These are phyloP conservation scores for Ryuthela nishihirai DNA, from an alignment of 2,888 invertebrate genomes.

Conservation along the genomic window DNA sequence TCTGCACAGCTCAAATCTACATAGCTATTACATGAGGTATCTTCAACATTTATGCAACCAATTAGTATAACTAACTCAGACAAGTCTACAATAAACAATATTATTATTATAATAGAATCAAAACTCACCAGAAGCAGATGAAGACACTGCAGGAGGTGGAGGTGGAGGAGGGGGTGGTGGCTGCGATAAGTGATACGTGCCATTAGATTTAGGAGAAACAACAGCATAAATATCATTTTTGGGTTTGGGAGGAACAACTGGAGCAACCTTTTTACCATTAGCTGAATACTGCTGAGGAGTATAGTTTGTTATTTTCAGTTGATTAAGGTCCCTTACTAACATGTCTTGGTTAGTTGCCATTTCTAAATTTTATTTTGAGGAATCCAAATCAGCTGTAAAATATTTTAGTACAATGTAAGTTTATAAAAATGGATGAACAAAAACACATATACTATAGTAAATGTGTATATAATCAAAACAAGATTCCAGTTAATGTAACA, in stretches of 20 bases:
- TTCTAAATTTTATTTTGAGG: background rate
- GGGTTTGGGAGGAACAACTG: slow-evolving; percentile 36
- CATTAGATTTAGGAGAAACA: slow-evolving; percentile 25
- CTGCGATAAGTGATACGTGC: slow-evolving; percentile 27
- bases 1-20: too few species aligned
- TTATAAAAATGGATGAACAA: background rate
- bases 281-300: slow-evolving; percentile 34
- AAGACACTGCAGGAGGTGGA: background rate
- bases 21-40: too few species aligned
- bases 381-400: background rate
- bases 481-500: too few species aligned
- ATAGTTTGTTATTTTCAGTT: slow-evolving; percentile 29
- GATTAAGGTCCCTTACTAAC: slow-evolving; percentile 32
- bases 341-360: slow-evolving; percentile 33
- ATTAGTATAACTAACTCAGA: too few species aligned
- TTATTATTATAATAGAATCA: too few species aligned
- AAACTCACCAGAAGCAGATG: background rate
- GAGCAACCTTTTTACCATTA: slow-evolving; percentile 20
- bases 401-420: background rate
- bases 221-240: slow-evolving; percentile 34
- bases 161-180: slow-evolving; percentile 10
- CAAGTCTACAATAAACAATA: too few species aligned
- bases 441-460: too few species aligned
- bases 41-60: too few species aligned
- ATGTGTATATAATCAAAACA: too few species aligned